Evolutionary conservation across 2,113 vertebrate species (phyloP).

Genomic region (Vicugna pacos): DNA sequence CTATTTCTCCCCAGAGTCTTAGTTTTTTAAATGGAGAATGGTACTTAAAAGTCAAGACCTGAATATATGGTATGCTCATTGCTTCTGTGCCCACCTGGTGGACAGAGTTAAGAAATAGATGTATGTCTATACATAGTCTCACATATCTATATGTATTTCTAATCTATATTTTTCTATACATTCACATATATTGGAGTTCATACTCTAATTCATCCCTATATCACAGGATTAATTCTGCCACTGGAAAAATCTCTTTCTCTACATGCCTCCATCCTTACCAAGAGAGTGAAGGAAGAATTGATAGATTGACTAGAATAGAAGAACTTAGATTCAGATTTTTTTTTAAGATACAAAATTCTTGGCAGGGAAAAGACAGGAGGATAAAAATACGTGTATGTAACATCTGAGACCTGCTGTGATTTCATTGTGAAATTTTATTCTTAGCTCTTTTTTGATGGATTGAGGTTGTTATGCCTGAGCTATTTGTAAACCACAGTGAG

Average conservation of each 20-base stretch:
- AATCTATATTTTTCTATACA: background rate
- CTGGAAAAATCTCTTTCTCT: background rate
- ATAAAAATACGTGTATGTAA: background rate
- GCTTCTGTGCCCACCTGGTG: background rate
- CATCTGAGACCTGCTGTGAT: constrained; percentile 1
- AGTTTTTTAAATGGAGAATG: background rate
- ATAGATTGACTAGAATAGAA: background rate
- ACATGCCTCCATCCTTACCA: background rate
- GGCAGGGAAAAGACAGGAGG: background rate
- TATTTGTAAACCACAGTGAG: constrained; percentile 44
- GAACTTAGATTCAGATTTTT: background rate
- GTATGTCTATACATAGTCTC: background rate
- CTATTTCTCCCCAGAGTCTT: background rate
- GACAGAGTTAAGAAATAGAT: background rate
- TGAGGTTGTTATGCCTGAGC: background rate
- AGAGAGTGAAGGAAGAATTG: constrained; percentile 1
- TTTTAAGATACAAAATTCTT: background rate
- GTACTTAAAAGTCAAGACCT: background rate
- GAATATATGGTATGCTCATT: background rate
- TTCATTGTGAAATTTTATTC: constrained; percentile 17
- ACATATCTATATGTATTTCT: background rate
- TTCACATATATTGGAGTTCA: constrained; percentile 11
- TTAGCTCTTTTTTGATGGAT: constrained; percentile 6
- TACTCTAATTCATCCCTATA: background rate
- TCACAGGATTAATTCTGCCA: background rate